Evolutionary conservation across 2,113 vertebrate species (phyloP), one percentile per base, ranked within the genome.

Genomic region (Halichoeres trimaculatus): DNA sequence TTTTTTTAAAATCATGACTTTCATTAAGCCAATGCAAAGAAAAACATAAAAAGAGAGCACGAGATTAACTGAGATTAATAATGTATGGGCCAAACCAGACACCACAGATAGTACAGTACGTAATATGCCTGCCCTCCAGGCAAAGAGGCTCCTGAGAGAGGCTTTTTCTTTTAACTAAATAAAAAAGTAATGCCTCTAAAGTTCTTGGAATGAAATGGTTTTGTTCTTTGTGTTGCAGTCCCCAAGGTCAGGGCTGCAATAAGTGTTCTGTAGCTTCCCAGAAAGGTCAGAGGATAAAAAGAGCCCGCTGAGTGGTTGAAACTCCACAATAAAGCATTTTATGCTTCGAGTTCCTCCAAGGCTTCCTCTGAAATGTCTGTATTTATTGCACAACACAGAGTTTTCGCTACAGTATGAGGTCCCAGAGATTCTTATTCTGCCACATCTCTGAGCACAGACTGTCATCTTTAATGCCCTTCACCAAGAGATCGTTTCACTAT

Each of bases 201-300:
- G 52, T 51, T 53, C 43, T 40, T 30, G 19, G 61, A 52, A 85
- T 71, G n/a, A 79, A 74, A 88, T 56, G 11, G 62, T 84, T 53
- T 48, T 63, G 76, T 54, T 50, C 14, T 78, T 63, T 45, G 55
- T 50, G 43, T 70, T 74, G 74, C 66, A 10, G 38, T 38, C 65
- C 64, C 75, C 75, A 74, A 65, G 76, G 66, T 84, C 69, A 77
- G 36, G 48, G 48, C 55, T 53, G 51, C 67, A 76, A 35, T 75
- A 81, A 84, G 59, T 64, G 36, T 41, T 59, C 62, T 62, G 47
- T 40, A 65, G 76, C 62, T 54, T 35, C 30, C n/a, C 30, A n/a
- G 50, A 75, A 80, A 85, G 74, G 74, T 83, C 59, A 55, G 26
- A 19, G 50, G 40, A 72, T 76, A 63, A 78, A 86, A 69, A 69